phyloP scores from a whole-genome alignment of 1,140 invertebrate species.

The Oscheius sp. region DNA sequence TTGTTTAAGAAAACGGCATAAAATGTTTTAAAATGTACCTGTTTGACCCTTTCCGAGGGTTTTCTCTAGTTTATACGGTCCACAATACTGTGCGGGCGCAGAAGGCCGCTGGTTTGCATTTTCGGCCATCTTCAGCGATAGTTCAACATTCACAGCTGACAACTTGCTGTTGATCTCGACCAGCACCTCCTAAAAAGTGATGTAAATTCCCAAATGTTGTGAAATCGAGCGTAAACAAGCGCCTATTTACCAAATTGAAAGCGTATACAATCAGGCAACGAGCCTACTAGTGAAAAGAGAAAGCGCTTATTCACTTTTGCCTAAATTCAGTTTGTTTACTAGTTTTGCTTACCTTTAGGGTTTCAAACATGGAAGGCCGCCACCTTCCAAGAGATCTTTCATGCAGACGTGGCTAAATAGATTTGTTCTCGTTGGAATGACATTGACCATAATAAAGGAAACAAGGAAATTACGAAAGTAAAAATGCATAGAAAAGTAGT shows the following conservation, averaged over 20 bases:
- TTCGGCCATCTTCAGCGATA: constrained; percentile 37
- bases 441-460: neutral
- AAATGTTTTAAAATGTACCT: constrained; percentile 77
- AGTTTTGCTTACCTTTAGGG: neutral
- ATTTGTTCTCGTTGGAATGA: neutral
- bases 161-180: constrained; percentile 47
- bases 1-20: no score
- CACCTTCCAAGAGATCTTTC: constrained; percentile 1
- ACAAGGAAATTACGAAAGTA: neutral
- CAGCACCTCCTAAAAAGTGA: constrained; percentile 40
- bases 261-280: no score
- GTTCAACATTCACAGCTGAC: constrained; percentile 44
- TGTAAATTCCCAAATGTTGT: neutral
- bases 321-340: neutral
- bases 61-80: constrained; percentile 95
- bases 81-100: constrained; percentile 63
- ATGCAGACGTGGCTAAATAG: neutral
- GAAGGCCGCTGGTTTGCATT: constrained; percentile 19
- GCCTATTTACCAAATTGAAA: no score
- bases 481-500: neutral
- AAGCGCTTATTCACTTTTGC: neutral
- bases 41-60: constrained; percentile 98
- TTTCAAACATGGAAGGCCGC: constrained; percentile 14
- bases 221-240: no score
- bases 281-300: no score